A percentile compares a stretch with the other conserved stretches of the same genome.
Conservation (phyloP, 2,113 vertebrate species). For the Proterorhinus semilunaris region DNA sequence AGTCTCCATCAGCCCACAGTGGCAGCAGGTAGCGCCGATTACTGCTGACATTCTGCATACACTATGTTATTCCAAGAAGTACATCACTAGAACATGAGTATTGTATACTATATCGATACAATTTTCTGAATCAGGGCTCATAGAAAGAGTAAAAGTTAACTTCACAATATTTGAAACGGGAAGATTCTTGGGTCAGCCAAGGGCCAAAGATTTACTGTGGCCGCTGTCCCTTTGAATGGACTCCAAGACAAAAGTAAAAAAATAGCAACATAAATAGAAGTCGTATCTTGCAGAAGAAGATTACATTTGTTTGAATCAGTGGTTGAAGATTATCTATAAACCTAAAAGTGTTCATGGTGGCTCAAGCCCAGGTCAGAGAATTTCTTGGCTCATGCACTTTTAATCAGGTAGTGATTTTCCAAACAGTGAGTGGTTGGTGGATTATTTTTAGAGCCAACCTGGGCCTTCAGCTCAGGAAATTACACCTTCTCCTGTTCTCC, state of each 20-base stretch:
- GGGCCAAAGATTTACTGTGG: conserved; percentile 44
- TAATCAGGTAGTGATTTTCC: conserved; percentile 53
- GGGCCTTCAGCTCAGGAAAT: conserved; percentile 56
- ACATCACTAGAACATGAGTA: conserved; percentile 1
- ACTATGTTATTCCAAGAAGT: conserved; percentile 1
- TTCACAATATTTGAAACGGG: background rate
- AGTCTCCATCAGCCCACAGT: conserved; percentile 28
- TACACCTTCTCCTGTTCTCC: conserved; percentile 57
- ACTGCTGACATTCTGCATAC: background rate
- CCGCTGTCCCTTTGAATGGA: conserved; percentile 54
- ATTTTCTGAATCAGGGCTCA: background rate
- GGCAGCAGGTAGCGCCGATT: conserved; percentile 11
- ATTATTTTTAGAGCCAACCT: conserved; percentile 58
- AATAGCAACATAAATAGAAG: background rate
- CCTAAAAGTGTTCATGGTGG: conserved; percentile 17
- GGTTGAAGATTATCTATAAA: conserved; percentile 21
- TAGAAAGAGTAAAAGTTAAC: background rate
- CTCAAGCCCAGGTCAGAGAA: conserved; percentile 30
- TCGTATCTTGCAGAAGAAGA: background rate
- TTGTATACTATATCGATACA: background rate
- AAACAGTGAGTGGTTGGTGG: conserved; percentile 19
- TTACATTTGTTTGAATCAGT: background rate
- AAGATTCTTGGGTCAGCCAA: conserved; percentile 14
- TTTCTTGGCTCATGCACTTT: conserved; percentile 40
- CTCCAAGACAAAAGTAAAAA: background rate